Base-by-base conservation (phyloP, 1,140 invertebrate genomes). In the Alviniconcha marisindica region DNA sequence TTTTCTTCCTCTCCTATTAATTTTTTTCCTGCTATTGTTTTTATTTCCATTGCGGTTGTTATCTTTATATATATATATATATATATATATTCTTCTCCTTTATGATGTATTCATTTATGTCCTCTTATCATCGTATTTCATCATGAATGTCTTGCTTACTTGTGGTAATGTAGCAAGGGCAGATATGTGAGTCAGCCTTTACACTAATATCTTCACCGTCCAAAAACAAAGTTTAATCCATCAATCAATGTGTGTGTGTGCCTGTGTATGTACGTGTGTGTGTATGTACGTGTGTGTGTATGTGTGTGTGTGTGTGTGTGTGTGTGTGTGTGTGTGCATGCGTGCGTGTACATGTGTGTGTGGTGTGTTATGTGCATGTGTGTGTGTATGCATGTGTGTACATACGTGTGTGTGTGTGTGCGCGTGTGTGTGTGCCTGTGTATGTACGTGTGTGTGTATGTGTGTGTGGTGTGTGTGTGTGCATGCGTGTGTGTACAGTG, bases 401-500 rank as follows among this genome's bases (percentile, higher is more conserved):
- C 21, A n/a, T 66, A 31, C 36, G 60, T 66, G 60, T 33, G 24
- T 66, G 60, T 66, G 60, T 66, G 60, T 33, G 36, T 73, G 36
- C 42, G 71, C 42, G 71, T 42, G 38, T 73, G 71, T 73, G 38
- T 73, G 71, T 28, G 71, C 42, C 36, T 73, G 71, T 74, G 71
- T 73, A 38, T 73, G 66, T 71, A 33, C 36, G 66, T 71, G 66
- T 71, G 66, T 71, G 66, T 71, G 66, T 71, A 14, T 71, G 66
- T 71, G 24, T n/a, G 28, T 60, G 56, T 24, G 28, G 54, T 60
- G 12, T 60, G 5, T 60, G 54, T 60, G 14, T 60, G 54, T 5
- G 2, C n/a, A 21, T 60, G 54, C 28, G 54, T 24, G 21, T 5
- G 4, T 24, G 54, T 60, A n/a, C 54, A 60, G 21, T n/a, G 31